These are phyloP conservation scores for Drosophila pachea DNA, from an alignment of 1,140 invertebrate species.

Conservation along the genomic window DNA sequence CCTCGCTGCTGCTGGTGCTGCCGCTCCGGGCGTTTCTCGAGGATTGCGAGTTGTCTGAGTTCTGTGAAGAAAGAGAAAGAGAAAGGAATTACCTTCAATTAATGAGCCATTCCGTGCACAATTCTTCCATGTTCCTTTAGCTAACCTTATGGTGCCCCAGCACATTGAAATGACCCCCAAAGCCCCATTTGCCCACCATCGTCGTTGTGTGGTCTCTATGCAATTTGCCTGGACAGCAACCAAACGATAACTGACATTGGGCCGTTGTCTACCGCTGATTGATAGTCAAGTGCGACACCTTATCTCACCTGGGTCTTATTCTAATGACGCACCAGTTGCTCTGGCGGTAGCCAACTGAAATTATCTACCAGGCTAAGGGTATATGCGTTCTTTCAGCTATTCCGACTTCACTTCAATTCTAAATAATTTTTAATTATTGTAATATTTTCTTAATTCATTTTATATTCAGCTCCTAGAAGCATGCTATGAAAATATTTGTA, in stretches of 20 bases:
- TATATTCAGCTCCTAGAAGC: background rate
- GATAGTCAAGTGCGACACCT: slow-evolving; percentile 34
- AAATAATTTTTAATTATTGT: background rate
- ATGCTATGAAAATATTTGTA: background rate
- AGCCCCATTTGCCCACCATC: slow-evolving; percentile 49
- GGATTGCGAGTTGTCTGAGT: slow-evolving; percentile 62
- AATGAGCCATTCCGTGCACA: background rate
- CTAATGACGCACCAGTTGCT: slow-evolving; percentile 35
- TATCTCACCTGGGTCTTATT: slow-evolving; percentile 40
- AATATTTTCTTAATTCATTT: too few species aligned
- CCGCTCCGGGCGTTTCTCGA: slow-evolving; percentile 31
- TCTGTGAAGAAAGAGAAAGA: slow-evolving; percentile 25
- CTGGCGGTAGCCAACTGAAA: slow-evolving; percentile 19
- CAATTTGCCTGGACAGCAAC: slow-evolving; percentile 24
- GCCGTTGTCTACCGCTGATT: slow-evolving; percentile 26
- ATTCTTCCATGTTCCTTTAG: background rate
- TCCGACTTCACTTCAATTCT: background rate
- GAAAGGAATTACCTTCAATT: background rate
- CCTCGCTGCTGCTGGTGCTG: slow-evolving; percentile 42
- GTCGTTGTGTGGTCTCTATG: slow-evolving; percentile 15
- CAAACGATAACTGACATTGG: slow-evolving; percentile 40
- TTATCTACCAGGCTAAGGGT: slow-evolving; percentile 10
- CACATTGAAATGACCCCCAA: slow-evolving; percentile 42
- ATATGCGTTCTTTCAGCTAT: slow-evolving; percentile 10
- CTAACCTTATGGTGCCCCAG: slow-evolving; percentile 42